phyloP scores from a whole-genome alignment of 2,113 vertebrate genomes.

The Channa argus region DNA sequence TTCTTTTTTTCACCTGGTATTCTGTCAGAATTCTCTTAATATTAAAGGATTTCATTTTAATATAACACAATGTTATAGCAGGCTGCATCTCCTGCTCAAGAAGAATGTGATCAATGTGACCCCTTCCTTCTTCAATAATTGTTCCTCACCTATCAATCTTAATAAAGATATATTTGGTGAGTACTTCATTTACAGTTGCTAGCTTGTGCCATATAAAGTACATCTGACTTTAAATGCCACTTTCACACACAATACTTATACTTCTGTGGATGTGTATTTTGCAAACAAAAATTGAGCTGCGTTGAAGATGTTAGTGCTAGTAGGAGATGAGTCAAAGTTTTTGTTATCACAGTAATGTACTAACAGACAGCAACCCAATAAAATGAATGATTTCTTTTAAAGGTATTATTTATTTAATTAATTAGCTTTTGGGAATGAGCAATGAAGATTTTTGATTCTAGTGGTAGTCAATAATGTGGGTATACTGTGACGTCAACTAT shows the following conservation, averaged over 20 bases:
- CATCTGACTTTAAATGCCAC: neutral
- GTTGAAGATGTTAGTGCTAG: too few relatives aligned
- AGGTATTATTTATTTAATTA: too few relatives aligned
- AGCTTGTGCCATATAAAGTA: slow-evolving; percentile 10
- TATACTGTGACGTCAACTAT: neutral
- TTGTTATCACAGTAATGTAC: too few relatives aligned
- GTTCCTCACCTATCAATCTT: slow-evolving; percentile 52
- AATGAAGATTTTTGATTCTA: too few relatives aligned
- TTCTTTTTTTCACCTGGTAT: slow-evolving; percentile 54
- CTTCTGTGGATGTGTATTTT: too few relatives aligned
- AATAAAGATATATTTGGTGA: slow-evolving; percentile 76
- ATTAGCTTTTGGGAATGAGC: too few relatives aligned
- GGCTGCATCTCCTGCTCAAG: slow-evolving; percentile 39
- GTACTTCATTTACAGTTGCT: slow-evolving; percentile 33
- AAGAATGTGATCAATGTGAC: slow-evolving; percentile 63
- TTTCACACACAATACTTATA: too few relatives aligned
- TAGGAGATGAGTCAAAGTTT: too few relatives aligned
- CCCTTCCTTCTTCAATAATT: neutral
- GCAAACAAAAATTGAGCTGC: too few relatives aligned
- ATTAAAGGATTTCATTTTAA: slow-evolving; percentile 74
- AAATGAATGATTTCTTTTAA: too few relatives aligned
- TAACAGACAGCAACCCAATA: too few relatives aligned
- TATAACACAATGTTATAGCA: slow-evolving; percentile 60
- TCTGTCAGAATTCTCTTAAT: slow-evolving; percentile 66
- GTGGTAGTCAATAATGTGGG: neutral